These are phyloP conservation scores for Cotesia glomerata DNA, from an alignment of 1,140 invertebrate genomes.

Conservation along the genomic window DNA sequence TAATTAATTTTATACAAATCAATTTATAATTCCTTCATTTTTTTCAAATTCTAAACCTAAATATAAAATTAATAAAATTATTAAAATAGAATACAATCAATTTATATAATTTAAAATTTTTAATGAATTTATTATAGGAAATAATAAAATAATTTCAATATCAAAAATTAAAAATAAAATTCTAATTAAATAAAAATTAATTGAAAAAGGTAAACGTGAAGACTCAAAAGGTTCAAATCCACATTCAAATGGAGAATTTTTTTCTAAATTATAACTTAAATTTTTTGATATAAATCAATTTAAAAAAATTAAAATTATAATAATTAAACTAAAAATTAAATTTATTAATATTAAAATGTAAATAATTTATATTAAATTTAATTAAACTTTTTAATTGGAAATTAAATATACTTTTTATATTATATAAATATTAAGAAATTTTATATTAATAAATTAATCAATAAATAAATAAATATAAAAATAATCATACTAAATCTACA, in stretches of 20 bases:
- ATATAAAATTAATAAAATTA: slow-evolving; percentile 66
- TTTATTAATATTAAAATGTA: no score
- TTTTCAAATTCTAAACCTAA: slow-evolving; percentile 68
- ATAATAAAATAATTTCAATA: slow-evolving; percentile 68
- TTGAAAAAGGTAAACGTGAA: slow-evolving; percentile 63
- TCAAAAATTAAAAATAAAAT: slow-evolving; percentile 74
- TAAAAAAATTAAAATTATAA: no score
- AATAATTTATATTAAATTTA: slow-evolving; percentile 36
- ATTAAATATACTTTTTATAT: slow-evolving; percentile 55
- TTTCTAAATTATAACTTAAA: slow-evolving; percentile 65
- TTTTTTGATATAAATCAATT: slow-evolving; percentile 63
- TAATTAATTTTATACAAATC: slow-evolving; percentile 36
- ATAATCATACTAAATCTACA: slow-evolving; percentile 77
- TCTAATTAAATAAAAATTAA: slow-evolving; percentile 69
- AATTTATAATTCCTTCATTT: slow-evolving; percentile 65
- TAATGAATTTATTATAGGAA: slow-evolving; percentile 61
- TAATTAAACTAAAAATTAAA: no score
- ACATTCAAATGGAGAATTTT: slow-evolving; percentile 69
- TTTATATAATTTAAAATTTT: slow-evolving; percentile 51
- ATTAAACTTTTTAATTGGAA: slow-evolving; percentile 55
- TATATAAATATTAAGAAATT: background rate
- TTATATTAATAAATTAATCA: slow-evolving; percentile 60
- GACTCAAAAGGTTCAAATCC: slow-evolving; percentile 67
- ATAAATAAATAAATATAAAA: slow-evolving; percentile 72
- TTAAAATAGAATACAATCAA: slow-evolving; percentile 48